Conservation (phyloP, 2,888 invertebrate species). For the Serripes groenlandicus region DNA sequence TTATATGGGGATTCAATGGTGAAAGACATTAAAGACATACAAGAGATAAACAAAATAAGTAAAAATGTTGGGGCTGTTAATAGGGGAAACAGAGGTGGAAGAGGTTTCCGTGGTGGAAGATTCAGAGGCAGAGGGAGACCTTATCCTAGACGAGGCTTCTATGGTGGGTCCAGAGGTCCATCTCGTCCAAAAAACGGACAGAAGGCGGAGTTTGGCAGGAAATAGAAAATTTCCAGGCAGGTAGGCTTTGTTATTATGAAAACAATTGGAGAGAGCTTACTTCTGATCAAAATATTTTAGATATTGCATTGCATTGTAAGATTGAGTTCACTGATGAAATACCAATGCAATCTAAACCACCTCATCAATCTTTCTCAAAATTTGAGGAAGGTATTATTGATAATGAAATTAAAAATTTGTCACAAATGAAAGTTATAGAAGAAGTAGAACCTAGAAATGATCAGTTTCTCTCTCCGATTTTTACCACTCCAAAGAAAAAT, state of each 20-base stretch:
- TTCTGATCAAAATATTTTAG: constrained; percentile 38
- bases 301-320: constrained; percentile 29
- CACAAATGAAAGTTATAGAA: constrained; percentile 21
- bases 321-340: constrained; percentile 10
- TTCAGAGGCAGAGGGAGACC: background rate
- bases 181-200: constrained; percentile 4
- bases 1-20: constrained; percentile 44
- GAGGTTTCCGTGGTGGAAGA: background rate
- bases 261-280: constrained; percentile 53
- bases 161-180: background rate
- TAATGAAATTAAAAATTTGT: constrained; percentile 34
- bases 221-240: constrained; percentile 34
- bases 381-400: background rate
- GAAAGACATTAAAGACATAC: constrained; percentile 39
- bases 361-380: background rate
- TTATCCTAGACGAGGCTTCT: background rate
- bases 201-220: background rate
- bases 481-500: constrained; percentile 53
- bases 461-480: constrained; percentile 60
- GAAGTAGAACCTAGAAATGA: constrained; percentile 43
- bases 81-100: too few species aligned
- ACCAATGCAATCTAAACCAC: background rate
- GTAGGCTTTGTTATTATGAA: constrained; percentile 25
- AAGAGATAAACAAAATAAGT: constrained; percentile 31
- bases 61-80: background rate